Percentiles rank a stretch among this genome's conserved stretches.
Evolutionary conservation across 2,797 vertebrate genomes (phyloP).

Genomic region (Danio kyathit): DNA sequence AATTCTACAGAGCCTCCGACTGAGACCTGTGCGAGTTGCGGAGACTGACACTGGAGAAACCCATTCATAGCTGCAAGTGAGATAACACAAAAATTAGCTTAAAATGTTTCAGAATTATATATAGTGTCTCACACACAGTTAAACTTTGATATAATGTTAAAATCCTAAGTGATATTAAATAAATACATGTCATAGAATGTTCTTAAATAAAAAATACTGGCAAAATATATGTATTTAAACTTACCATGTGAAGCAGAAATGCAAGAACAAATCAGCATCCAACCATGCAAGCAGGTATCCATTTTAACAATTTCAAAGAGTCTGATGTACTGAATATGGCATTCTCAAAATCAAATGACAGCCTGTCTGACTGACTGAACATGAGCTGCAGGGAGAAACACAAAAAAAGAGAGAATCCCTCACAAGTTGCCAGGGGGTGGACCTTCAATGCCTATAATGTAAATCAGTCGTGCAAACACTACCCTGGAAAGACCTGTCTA

Average conservation of each 20-base stretch:
- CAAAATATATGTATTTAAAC: neutral
- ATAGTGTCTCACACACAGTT: neutral
- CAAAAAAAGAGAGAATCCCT: neutral
- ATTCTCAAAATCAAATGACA: neutral
- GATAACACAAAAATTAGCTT: neutral
- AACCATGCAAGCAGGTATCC: neutral
- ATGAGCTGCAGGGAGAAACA: neutral
- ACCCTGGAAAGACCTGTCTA: neutral
- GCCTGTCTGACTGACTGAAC: neutral
- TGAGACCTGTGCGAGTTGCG: neutral
- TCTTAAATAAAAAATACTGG: neutral
- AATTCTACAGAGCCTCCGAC: constrained; percentile 12
- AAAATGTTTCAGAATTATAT: neutral
- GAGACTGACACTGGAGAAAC: neutral
- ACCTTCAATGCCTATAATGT: neutral
- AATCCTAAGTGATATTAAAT: too few species aligned
- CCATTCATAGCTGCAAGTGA: constrained; percentile 33
- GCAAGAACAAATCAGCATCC: constrained; percentile 4
- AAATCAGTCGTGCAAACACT: neutral
- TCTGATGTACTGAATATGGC: neutral
- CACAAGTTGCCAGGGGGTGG: constrained; percentile 9
- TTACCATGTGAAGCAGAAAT: constrained; percentile 29
- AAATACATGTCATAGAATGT: neutral
- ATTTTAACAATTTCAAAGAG: constrained; percentile 11
- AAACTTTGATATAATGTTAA: too few species aligned